Percentiles rank a stretch among this genome's conserved stretches.
Evolutionary conservation across 2,888 invertebrate genomes (phyloP).

Genomic region (Gryllus longicercus): DNA sequence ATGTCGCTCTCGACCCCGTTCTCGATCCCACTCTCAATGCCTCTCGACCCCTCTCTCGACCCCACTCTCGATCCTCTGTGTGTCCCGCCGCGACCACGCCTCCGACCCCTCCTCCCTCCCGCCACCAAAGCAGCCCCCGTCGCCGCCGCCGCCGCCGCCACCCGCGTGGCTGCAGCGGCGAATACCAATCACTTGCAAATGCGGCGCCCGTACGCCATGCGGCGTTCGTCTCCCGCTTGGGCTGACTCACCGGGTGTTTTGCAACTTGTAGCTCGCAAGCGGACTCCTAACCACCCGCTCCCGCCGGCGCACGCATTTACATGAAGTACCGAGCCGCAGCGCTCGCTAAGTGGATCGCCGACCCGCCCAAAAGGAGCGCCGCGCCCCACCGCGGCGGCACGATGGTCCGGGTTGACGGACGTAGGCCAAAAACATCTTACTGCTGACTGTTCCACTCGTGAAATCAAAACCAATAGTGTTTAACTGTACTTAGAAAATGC

Average conservation of each 20-base stretch:
- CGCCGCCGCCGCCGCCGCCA: background rate
- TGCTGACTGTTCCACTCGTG: too few relatives aligned
- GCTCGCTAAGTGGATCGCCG: background rate
- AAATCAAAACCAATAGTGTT: too few relatives aligned
- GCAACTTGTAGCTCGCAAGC: background rate
- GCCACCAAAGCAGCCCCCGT: too few relatives aligned
- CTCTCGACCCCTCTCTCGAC: too few relatives aligned
- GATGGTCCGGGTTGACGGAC: too few relatives aligned
- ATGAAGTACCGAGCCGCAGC: background rate
- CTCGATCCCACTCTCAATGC: too few relatives aligned
- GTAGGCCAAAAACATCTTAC: too few relatives aligned
- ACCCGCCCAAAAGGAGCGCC: background rate
- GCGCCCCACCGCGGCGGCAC: too few relatives aligned
- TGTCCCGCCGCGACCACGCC: too few relatives aligned
- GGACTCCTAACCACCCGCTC: background rate
- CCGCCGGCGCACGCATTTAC: background rate
- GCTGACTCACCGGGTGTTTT: background rate
- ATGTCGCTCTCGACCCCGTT: too few relatives aligned
- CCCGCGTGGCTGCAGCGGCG: background rate
- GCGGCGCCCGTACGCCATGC: background rate
- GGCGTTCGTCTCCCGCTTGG: background rate
- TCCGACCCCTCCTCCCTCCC: background rate
- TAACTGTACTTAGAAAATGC: too few relatives aligned
- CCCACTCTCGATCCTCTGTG: too few relatives aligned
- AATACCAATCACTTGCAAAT: conserved; percentile 8